phyloP scores from a whole-genome alignment of 2,113 vertebrate genomes.

The Podarcis cretensis region DNA sequence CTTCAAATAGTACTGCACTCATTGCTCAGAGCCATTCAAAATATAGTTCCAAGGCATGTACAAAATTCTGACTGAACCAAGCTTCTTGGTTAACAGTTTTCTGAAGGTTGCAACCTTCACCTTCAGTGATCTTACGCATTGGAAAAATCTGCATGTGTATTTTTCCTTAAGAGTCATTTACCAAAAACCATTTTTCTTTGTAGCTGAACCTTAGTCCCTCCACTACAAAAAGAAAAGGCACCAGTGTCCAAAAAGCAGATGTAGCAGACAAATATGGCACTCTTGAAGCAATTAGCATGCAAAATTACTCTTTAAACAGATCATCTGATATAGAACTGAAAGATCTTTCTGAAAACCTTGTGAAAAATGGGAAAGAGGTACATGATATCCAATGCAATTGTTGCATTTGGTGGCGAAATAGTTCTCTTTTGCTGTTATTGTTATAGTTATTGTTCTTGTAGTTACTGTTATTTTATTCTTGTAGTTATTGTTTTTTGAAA shows the following conservation, averaged over 20 bases:
- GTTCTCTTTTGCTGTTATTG: no score
- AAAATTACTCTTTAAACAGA: slow-evolving; percentile 11
- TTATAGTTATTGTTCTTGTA: no score
- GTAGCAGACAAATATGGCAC: not conserved
- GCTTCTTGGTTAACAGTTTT: no score
- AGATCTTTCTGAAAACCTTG: slow-evolving; percentile 23
- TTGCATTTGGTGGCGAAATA: no score
- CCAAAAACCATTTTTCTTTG: not conserved
- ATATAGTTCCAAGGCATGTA: no score
- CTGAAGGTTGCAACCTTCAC: no score
- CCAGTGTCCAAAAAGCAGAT: slow-evolving; percentile 46
- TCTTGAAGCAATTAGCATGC: slow-evolving; percentile 43
- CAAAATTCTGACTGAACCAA: no score
- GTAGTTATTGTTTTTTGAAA: not conserved
- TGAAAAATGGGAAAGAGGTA: slow-evolving; percentile 55
- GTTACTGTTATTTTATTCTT: not conserved
- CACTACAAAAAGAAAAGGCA: slow-evolving; percentile 18
- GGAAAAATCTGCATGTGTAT: not conserved
- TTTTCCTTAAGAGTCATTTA: slow-evolving; percentile 3
- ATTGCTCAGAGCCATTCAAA: no score
- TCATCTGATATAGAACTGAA: slow-evolving; percentile 48
- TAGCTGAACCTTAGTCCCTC: slow-evolving; percentile 51
- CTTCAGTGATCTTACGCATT: no score
- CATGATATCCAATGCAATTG: not conserved
- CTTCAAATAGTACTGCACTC: no score